These are phyloP conservation scores for Antheraea yamamai DNA, from an alignment of 2,888 invertebrate species.

Conservation along the genomic window DNA sequence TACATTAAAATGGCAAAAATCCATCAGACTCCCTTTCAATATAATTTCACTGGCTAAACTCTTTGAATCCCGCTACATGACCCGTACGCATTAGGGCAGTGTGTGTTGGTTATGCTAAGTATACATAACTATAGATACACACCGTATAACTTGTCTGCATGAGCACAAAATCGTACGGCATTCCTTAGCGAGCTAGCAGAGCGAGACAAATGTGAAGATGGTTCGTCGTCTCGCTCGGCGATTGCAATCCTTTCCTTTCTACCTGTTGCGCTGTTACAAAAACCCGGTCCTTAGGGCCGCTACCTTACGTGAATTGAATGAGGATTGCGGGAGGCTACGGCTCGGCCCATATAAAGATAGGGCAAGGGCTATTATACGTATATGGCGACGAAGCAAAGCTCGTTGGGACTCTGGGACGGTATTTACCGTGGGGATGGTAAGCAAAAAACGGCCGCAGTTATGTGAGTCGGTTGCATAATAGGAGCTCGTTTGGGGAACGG, in stretches of 20 bases:
- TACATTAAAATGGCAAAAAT: constrained; percentile 63
- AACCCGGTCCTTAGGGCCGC: constrained; percentile 82
- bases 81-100: constrained; percentile 82
- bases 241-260: constrained; percentile 82
- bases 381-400: constrained; percentile 52
- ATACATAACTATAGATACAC: constrained; percentile 64
- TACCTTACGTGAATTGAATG: constrained; percentile 82
- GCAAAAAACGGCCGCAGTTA: constrained; percentile 63
- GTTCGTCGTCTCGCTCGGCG: constrained; percentile 61
- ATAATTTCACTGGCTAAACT: constrained; percentile 82
- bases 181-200: constrained; percentile 71
- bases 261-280: constrained; percentile 82
- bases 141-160: constrained; percentile 59
- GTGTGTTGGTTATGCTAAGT: constrained; percentile 72
- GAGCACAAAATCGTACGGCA: constrained; percentile 80
- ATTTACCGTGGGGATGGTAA: constrained; percentile 70
- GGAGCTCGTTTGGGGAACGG: constrained; percentile 63
- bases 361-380: constrained; percentile 76
- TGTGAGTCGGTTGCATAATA: constrained; percentile 76
- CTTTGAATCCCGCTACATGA: constrained; percentile 79
- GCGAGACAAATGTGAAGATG: constrained; percentile 60
- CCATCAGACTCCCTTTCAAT: constrained; percentile 81
- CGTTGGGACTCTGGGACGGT: constrained; percentile 61
- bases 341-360: constrained; percentile 81
- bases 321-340: constrained; percentile 78